Evolutionary conservation across 2,888 invertebrate species (phyloP).

Genomic region (Oegoconia quadripuncta): DNA sequence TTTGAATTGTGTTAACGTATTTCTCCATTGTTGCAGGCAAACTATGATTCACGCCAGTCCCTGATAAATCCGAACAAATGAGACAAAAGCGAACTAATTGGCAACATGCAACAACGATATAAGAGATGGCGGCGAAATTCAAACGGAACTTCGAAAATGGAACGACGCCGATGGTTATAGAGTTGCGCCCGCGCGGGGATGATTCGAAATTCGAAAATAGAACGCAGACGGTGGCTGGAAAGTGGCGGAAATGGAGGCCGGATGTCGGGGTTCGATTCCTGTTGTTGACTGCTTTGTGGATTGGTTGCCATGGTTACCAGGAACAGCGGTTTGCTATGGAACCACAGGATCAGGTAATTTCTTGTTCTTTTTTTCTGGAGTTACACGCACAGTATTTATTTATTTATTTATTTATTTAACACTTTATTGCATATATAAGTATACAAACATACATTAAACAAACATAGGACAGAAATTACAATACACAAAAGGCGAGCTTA

Average conservation of each 20-base stretch:
- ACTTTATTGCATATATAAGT: no score
- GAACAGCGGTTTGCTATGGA: constrained; percentile 95
- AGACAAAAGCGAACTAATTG: constrained; percentile 27
- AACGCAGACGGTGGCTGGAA: constrained; percentile 34
- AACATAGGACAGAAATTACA: no score
- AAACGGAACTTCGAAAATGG: constrained; percentile 45
- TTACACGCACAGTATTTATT: no score
- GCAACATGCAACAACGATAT: constrained; percentile 58
- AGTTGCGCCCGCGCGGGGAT: constrained; percentile 48
- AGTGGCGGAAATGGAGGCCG: constrained; percentile 51
- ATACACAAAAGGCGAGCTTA: no score
- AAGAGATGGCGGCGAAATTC: constrained; percentile 57
- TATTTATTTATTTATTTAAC: not conserved
- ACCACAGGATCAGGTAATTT: constrained; percentile 86
- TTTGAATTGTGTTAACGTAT: not conserved
- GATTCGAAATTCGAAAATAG: constrained; percentile 56
- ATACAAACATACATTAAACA: no score
- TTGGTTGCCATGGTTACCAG: constrained; percentile 60
- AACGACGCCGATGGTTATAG: constrained; percentile 43
- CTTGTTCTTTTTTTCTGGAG: constrained; percentile 9
- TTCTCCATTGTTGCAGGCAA: constrained; percentile 45
- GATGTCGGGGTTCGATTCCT: constrained; percentile 55
- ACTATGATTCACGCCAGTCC: constrained; percentile 29
- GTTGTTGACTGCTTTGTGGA: constrained; percentile 41
- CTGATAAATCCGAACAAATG: constrained; percentile 40